Evolutionary conservation across 1,140 invertebrate species (phyloP).

Genomic region (Monochamus saltuarius): DNA sequence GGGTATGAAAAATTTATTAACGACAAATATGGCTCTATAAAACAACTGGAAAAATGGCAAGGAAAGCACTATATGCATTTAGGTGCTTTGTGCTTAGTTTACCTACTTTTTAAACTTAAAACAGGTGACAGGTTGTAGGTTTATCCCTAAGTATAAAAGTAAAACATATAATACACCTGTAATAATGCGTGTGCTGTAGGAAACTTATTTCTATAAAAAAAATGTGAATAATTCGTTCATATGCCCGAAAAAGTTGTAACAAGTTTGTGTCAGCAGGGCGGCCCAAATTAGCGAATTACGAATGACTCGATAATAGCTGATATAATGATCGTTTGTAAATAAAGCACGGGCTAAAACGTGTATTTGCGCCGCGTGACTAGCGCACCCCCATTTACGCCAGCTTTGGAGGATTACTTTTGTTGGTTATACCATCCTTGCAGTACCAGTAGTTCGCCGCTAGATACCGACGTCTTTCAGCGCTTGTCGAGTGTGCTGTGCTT

Average conservation of each 20-base stretch:
- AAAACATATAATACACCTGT: no score
- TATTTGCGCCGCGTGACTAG: conserved; percentile 30
- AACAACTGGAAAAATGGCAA: no score
- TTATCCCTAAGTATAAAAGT: no score
- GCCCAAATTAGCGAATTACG: not conserved
- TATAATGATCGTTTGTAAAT: conserved; percentile 34
- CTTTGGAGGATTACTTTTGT: conserved; percentile 27
- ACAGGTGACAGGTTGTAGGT: no score
- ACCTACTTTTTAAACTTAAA: no score
- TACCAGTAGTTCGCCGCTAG: conserved; percentile 1
- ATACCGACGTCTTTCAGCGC: conserved; percentile 11
- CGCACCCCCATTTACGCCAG: conserved; percentile 28
- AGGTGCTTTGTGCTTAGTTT: no score
- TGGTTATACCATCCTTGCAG: conserved; percentile 7
- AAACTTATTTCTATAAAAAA: not conserved
- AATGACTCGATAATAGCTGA: conserved; percentile 28
- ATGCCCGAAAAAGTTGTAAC: not conserved
- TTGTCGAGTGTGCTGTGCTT: not conserved
- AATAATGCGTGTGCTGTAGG: not conserved
- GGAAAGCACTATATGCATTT: no score
- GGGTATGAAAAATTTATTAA: no score
- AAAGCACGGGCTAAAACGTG: conserved; percentile 28
- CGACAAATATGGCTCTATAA: no score
- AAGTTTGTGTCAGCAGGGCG: not conserved
- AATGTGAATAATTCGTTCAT: not conserved